Evolutionary conservation across 2,888 invertebrate species (phyloP).

Genomic region (Sesia bembeciformis): DNA sequence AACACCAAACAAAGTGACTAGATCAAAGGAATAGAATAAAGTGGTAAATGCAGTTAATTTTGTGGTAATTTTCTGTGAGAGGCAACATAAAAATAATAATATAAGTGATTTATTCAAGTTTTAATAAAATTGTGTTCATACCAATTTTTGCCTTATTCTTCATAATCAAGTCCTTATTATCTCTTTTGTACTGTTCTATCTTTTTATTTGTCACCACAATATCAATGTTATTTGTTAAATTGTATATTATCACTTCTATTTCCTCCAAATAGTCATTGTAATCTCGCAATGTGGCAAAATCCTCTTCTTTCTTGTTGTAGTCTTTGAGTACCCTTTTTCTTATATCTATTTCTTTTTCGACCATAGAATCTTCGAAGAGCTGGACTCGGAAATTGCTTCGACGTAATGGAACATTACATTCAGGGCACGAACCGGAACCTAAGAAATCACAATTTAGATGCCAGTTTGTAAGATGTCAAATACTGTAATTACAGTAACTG

Average conservation of each 20-base stretch:
- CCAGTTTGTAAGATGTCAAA: too few relatives aligned
- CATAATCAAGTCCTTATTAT: slow-evolving; percentile 88
- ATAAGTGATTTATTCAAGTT: too few relatives aligned
- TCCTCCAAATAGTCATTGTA: slow-evolving; percentile 98
- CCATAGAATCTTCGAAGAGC: slow-evolving; percentile 95
- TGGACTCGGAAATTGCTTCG: slow-evolving; percentile 95
- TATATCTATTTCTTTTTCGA: slow-evolving; percentile 98
- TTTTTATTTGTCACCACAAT: slow-evolving; percentile 89
- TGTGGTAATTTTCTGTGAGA: too few relatives aligned
- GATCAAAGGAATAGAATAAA: too few relatives aligned
- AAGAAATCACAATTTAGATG: slow-evolving; percentile 27
- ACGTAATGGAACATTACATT: slow-evolving; percentile 91
- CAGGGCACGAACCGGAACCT: slow-evolving; percentile 96
- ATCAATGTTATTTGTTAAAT: slow-evolving; percentile 92
- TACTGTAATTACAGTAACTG: too few relatives aligned
- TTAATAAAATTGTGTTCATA: slow-evolving; percentile 14
- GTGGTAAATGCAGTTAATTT: too few relatives aligned
- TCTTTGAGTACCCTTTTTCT: slow-evolving; percentile 90
- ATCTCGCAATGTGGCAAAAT: slow-evolving; percentile 86
- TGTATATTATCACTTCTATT: slow-evolving; percentile 92
- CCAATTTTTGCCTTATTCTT: slow-evolving; percentile 85
- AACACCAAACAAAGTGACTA: too few relatives aligned
- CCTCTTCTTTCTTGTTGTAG: slow-evolving; percentile 96
- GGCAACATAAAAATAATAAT: too few relatives aligned
- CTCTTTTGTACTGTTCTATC: slow-evolving; percentile 92